These are phyloP conservation scores for Metopia argyrocephala DNA, from an alignment of 2,888 invertebrate species.

Conservation along the genomic window DNA sequence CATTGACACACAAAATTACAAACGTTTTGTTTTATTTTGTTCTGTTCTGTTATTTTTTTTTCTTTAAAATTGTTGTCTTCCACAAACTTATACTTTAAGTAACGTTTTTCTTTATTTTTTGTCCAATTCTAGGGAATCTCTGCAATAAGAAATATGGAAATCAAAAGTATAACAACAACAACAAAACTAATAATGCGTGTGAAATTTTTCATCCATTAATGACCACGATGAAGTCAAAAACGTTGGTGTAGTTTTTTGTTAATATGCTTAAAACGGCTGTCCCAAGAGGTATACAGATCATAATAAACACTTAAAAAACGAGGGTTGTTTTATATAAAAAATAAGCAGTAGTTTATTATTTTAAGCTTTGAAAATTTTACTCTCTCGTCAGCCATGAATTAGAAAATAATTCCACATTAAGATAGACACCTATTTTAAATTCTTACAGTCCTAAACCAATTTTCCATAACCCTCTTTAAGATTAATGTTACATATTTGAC, in stretches of 20 bases:
- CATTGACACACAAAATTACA: slow-evolving; percentile 52
- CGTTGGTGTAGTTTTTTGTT: neutral
- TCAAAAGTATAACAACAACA: slow-evolving; percentile 18
- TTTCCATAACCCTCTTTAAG: too few relatives aligned
- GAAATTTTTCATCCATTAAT: slow-evolving; percentile 61
- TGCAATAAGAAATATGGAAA: slow-evolving; percentile 7
- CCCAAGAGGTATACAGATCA: too few relatives aligned
- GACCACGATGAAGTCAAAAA: slow-evolving; percentile 34
- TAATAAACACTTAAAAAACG: slow-evolving; percentile 27
- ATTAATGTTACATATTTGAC: too few relatives aligned
- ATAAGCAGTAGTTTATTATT: too few relatives aligned
- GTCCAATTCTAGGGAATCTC: slow-evolving; percentile 42
- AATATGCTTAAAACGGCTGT: slow-evolving; percentile 40
- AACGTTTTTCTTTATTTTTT: slow-evolving; percentile 5
- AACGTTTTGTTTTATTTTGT: slow-evolving; percentile 9
- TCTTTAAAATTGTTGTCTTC: too few relatives aligned
- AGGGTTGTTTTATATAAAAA: slow-evolving; percentile 2
- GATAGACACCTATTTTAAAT: too few relatives aligned
- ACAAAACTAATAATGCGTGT: slow-evolving; percentile 61
- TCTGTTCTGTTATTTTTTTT: slow-evolving; percentile 22
- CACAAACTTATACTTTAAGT: slow-evolving; percentile 37
- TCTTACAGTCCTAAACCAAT: too few relatives aligned
- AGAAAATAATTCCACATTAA: too few relatives aligned
- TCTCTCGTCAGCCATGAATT: neutral
- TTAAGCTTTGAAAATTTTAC: too few relatives aligned